A percentile compares a stretch with the other conserved stretches of the same genome.
Evolutionary conservation across 2,113 vertebrate genomes (phyloP).

Genomic region (Macroglossus sobrinus): DNA sequence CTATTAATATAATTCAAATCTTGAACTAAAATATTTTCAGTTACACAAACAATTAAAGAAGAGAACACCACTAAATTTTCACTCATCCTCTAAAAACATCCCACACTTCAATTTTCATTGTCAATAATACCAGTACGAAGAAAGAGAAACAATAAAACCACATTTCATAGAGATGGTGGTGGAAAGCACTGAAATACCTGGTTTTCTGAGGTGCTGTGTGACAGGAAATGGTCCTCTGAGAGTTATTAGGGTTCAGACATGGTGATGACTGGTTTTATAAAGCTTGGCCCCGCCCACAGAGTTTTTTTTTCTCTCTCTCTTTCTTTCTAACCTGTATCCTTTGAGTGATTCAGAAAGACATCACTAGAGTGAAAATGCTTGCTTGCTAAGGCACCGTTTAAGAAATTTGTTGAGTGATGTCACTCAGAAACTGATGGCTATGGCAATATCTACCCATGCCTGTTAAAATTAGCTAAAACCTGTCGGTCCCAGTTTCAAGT

Average conservation of each 20-base stretch:
- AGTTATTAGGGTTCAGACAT: background rate
- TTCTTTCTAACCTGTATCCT: conserved; percentile 42
- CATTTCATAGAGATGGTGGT: background rate
- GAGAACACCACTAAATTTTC: background rate
- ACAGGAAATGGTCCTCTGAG: background rate
- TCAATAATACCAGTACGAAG: background rate
- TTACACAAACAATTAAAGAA: background rate
- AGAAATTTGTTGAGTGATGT: conserved; percentile 55
- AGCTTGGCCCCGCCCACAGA: conserved; percentile 55
- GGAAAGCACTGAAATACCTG: conserved; percentile 50
- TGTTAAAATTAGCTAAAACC: background rate
- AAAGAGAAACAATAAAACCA: background rate
- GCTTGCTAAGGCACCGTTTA: background rate
- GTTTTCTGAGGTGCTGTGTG: background rate
- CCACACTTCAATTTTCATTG: background rate
- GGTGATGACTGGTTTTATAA: conserved; percentile 64
- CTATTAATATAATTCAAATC: background rate
- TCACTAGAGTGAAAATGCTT: conserved; percentile 37
- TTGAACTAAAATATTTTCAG: conserved; percentile 9
- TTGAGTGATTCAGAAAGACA: conserved; percentile 69
- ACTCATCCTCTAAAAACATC: background rate
- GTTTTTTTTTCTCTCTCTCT: background rate
- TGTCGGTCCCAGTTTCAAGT: background rate
- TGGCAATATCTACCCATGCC: conserved; percentile 22
- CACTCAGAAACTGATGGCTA: conserved; percentile 59